A percentile compares a stretch with the other conserved stretches of the same genome.
These are phyloP conservation scores for Drosophila fuyamai DNA, from an alignment of 1,140 invertebrate species.

Conservation along the genomic window DNA sequence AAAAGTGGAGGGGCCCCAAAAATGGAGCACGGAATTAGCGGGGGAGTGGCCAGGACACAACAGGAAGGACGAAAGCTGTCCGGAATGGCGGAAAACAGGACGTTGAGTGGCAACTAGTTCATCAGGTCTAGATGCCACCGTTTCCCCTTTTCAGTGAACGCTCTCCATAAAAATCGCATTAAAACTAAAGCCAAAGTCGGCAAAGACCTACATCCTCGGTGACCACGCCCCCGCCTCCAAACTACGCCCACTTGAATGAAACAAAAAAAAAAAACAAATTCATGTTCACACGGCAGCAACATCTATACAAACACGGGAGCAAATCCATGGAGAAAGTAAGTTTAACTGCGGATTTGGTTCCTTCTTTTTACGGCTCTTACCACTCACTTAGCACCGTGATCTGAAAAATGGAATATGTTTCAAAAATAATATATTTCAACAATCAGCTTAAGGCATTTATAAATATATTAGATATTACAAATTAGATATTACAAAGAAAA, in stretches of 20 bases:
- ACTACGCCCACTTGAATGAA: background rate
- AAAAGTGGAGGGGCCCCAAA: background rate
- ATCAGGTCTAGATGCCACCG: conserved; percentile 26
- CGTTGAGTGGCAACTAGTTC: conserved; percentile 43
- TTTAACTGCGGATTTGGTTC: conserved; percentile 22
- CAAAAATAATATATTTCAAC: background rate
- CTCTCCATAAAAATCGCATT: conserved; percentile 58
- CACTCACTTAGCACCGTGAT: conserved; percentile 10
- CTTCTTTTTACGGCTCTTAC: conserved; percentile 11
- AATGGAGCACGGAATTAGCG: background rate
- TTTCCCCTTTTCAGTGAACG: background rate
- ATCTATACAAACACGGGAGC: conserved; percentile 16
- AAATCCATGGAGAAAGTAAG: conserved; percentile 24
- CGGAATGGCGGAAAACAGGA: conserved; percentile 18
- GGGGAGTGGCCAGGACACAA: no score
- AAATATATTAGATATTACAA: no score
- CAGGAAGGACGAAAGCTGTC: conserved; percentile 13
- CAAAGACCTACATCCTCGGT: background rate
- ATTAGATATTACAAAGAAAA: no score
- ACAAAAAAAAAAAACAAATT: conserved; percentile 29
- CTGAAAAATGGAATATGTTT: background rate
- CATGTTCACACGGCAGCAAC: conserved; percentile 34
- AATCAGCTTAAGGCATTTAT: no score
- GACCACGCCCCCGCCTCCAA: background rate
- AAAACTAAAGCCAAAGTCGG: conserved; percentile 47